Conservation (phyloP, 2,888 invertebrate species). For the Chaetoderma sp. region DNA sequence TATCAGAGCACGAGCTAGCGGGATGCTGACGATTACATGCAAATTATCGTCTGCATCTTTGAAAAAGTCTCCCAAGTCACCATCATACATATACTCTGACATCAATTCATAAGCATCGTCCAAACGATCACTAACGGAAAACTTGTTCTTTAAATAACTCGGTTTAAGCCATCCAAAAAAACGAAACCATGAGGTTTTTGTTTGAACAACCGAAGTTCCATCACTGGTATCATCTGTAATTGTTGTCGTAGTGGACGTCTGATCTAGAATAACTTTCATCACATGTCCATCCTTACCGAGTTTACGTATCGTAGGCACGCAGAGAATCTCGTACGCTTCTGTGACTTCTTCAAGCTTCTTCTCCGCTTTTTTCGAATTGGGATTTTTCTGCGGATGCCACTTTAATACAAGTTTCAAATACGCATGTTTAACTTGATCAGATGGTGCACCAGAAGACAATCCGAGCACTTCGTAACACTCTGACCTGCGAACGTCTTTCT, state of each 20-base stretch:
- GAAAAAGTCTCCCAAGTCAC: conserved; percentile 2
- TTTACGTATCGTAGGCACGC: too few species aligned
- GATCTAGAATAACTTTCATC: too few species aligned
- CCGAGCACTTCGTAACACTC: not conserved
- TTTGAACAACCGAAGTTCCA: too few species aligned
- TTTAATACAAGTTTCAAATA: not conserved
- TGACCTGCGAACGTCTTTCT: too few species aligned
- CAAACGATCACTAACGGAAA: too few species aligned
- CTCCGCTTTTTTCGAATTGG: not conserved
- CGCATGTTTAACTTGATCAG: not conserved
- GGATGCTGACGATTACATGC: not conserved
- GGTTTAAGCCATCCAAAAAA: too few species aligned
- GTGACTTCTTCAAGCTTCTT: not conserved
- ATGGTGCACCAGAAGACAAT: not conserved
- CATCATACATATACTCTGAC: not conserved
- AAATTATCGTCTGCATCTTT: not conserved
- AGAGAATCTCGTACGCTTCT: not conserved
- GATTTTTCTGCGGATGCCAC: not conserved
- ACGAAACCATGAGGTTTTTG: too few species aligned
- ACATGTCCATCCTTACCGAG: too few species aligned
- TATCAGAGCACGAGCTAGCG: not conserved
- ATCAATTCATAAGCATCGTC: not conserved
- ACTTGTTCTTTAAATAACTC: too few species aligned
- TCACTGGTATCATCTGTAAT: too few species aligned
- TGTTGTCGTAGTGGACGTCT: too few species aligned